Base-by-base conservation (phyloP, 1,140 invertebrate species). In the Atopsyche davidsoni region DNA sequence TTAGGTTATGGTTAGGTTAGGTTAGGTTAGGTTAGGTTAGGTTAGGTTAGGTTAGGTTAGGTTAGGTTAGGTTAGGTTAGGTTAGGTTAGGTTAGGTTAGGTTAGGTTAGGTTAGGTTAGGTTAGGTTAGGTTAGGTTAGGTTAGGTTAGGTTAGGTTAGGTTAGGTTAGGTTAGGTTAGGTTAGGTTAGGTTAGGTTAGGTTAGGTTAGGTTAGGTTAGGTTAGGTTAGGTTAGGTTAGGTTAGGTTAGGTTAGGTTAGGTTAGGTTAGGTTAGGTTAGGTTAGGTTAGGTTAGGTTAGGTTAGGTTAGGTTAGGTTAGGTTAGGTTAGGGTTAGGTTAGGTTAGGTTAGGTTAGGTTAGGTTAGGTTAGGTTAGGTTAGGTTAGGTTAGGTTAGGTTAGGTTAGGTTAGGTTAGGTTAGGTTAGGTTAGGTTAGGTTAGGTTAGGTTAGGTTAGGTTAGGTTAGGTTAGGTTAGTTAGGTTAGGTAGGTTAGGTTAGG, bases 131-230 rank as follows among this genome's bases (percentile, higher is more conserved):
- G 17, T 7, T 9, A 21, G 40, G 4, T 21, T 21, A 23, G 19
- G 44, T 42, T 25, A 53, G 43, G 57, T 54, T 34, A 51, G 48
- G 59, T 46, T 51, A 53, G 47, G 49, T 42, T 42, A 42, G 10
- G 10, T 42, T 42, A 42, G 40, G 40, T 42, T 42, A 42, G 19
- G 19, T 21, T 53, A 46, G n/a, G n/a, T n/a, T n/a, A 53, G 40
- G 59, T 57, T 60, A 58, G 54, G 51, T 55, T 60, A 59, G 59
- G 58, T 59, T 60, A 50, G 59, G 57, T 61, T 50, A 55, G 59
- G 57, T 59, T 50, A 46, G 48, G 58, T 59, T 57, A 48, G 57
- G 59, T 59, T 46, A 46, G 57, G 60, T 53, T 59, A 49, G 57
- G 59, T 57, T 46, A 46, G 57, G 60, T 53, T 59, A 49, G 56